A percentile compares a stretch with the other conserved stretches of the same genome.
phyloP scores from a whole-genome alignment of 2,113 vertebrate species.

The Prinia subflava region DNA sequence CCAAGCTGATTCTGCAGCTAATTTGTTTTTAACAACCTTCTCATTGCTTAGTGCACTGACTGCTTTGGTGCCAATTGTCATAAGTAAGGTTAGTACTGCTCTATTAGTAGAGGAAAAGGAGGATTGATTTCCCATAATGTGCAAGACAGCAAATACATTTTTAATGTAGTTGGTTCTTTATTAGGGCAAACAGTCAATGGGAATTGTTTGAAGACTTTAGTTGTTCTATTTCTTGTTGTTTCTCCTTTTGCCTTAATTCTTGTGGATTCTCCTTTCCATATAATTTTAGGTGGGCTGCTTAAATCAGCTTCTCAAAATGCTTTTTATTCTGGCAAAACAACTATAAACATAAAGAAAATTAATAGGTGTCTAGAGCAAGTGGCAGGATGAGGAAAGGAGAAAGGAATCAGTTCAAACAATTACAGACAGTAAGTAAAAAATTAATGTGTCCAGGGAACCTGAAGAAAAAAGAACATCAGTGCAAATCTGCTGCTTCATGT shows the following conservation, averaged over 20 bases:
- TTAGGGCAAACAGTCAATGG: not conserved
- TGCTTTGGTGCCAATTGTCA: not conserved
- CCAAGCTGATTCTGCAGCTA: not conserved
- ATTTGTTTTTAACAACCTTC: conserved; percentile 4
- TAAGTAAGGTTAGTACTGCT: not conserved
- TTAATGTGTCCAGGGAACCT: not conserved
- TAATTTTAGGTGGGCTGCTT: not conserved
- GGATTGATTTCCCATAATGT: not conserved
- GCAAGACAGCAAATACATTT: not conserved
- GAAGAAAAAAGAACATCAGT: not conserved
- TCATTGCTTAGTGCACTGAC: not conserved
- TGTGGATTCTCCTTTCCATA: not conserved
- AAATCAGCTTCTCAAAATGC: not conserved
- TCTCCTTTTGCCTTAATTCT: not conserved
- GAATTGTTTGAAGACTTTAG: not conserved
- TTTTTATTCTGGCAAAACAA: not conserved
- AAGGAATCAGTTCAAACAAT: not conserved
- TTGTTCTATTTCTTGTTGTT: not conserved
- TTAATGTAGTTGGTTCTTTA: not conserved
- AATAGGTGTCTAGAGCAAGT: not conserved
- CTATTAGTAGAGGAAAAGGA: not conserved
- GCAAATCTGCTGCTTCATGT: not conserved
- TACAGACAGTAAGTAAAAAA: conserved; percentile 3
- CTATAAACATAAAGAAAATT: not conserved
- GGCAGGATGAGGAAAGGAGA: not conserved